Base-by-base conservation (phyloP, 2,113 vertebrate species). In the Puma concolor region DNA sequence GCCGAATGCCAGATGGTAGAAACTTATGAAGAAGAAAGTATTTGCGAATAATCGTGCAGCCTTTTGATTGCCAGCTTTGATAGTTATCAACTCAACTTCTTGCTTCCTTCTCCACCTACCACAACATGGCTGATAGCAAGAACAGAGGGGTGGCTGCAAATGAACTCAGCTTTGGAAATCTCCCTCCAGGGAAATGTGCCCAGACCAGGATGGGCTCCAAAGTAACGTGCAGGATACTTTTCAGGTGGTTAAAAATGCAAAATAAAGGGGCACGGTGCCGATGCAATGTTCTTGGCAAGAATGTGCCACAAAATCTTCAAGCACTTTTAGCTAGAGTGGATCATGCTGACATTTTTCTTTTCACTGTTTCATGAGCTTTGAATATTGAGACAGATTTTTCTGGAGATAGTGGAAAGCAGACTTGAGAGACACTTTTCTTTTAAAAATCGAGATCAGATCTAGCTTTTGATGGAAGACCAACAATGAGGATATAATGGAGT, bases 341-440 rank as follows among this genome's bases (percentile, higher is more conserved):
- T 98, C 96, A 88, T 92, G 95, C 91, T 95, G 96, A 95, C 94
- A 95, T 96, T 93, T 98, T 97, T 66, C 85, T 97, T 97, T 95
- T 92, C 66, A 94, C 92, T 94, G 60, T 97, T 97, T 97, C 95
- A 96, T 69, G 93, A 97, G 91, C 93, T 98, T 97, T 96, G 86
- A 97, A 97, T 97, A 93, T 93, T 86, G 88, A 97, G 96, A 91
- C 81, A 95, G 85, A 97, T 97, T 97, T 97, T 95, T 27, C 94
- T 97, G 69, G 88, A 92, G 69, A 94, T 98, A 97, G 95, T 96
- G 85, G 82, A 97, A 96, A 97, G 90, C 94, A 97, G 88, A 93
- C 93, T 96, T 93, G 38, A 92, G 84, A 98, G 97, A 97, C 77
- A 94, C 25, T 63, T 52, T 38, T 69, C 48, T 76, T 93, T 81